Percentiles rank a stretch among this genome's conserved stretches.
These are phyloP conservation scores for Ciconia maguari DNA, from an alignment of 2,113 vertebrate species.

Conservation along the genomic window DNA sequence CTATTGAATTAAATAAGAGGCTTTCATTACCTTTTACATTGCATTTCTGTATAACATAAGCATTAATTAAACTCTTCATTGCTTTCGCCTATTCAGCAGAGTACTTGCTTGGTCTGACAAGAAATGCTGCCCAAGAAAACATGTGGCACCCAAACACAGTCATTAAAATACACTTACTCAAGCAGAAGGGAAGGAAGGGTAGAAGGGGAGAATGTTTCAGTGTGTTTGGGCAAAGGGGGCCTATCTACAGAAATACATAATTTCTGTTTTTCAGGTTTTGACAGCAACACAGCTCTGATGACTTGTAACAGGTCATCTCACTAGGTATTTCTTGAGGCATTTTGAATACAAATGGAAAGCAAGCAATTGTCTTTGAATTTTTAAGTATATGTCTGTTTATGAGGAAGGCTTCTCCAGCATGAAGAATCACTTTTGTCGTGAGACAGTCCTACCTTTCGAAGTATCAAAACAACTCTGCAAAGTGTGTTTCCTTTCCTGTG, in stretches of 20 bases:
- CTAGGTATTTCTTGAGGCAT: neutral
- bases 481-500: neutral
- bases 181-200: neutral
- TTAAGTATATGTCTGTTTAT: neutral
- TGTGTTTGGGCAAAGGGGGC: neutral
- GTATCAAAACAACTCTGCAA: neutral
- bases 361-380: neutral
- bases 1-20: conserved; percentile 46
- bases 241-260: neutral
- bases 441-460: neutral
- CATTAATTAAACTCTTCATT: conserved; percentile 62
- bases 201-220: neutral
- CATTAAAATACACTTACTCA: conserved; percentile 8
- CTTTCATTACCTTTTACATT: conserved; percentile 58
- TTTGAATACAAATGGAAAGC: neutral
- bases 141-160: neutral
- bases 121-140: conserved; percentile 11
- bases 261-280: neutral
- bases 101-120: conserved; percentile 43
- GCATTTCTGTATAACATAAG: conserved; percentile 18
- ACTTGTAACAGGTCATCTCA: neutral
- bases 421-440: neutral
- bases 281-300: neutral
- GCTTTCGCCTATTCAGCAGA: conserved; percentile 1
- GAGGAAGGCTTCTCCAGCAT: neutral